A percentile compares a stretch with the other conserved stretches of the same genome.
phyloP scores from a whole-genome alignment of 2,888 invertebrate species.

The Tinea trinotella region DNA sequence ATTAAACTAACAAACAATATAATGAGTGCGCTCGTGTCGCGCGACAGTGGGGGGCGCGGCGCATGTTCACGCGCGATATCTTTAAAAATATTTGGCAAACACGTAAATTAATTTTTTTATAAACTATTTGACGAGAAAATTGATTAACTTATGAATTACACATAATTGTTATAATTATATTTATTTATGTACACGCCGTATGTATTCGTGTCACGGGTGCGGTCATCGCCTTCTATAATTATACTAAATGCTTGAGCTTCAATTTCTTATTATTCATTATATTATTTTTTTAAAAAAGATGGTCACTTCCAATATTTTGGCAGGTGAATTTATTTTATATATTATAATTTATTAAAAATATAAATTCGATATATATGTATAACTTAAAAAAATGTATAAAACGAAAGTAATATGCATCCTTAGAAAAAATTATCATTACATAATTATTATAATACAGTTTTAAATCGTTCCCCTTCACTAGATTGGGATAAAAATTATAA shows the following conservation, averaged over 20 bases:
- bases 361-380: slow-evolving; percentile 53
- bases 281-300: neutral
- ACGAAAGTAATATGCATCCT: slow-evolving; percentile 62
- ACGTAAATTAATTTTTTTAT: slow-evolving; percentile 65
- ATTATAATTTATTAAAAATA: slow-evolving; percentile 64
- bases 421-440: slow-evolving; percentile 69
- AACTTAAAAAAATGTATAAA: slow-evolving; percentile 51
- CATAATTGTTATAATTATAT: slow-evolving; percentile 46
- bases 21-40: neutral
- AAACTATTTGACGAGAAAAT: slow-evolving; percentile 70
- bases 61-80: neutral
- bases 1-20: slow-evolving; percentile 70
- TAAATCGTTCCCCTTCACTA: slow-evolving; percentile 54
- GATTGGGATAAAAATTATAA: slow-evolving; percentile 47
- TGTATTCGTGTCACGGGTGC: slow-evolving; percentile 51
- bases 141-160: slow-evolving; percentile 70
- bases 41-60: neutral
- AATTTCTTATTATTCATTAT: slow-evolving; percentile 39
- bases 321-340: neutral
- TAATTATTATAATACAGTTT: slow-evolving; percentile 45
- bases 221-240: slow-evolving; percentile 25
- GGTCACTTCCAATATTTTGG: neutral
- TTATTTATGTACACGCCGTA: slow-evolving; percentile 51
- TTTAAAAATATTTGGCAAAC: slow-evolving; percentile 69
- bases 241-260: slow-evolving; percentile 65